Evolutionary conservation across 2,113 vertebrate species (phyloP), one percentile per base, ranked within the genome.

Genomic region (Glaucomys volans): DNA sequence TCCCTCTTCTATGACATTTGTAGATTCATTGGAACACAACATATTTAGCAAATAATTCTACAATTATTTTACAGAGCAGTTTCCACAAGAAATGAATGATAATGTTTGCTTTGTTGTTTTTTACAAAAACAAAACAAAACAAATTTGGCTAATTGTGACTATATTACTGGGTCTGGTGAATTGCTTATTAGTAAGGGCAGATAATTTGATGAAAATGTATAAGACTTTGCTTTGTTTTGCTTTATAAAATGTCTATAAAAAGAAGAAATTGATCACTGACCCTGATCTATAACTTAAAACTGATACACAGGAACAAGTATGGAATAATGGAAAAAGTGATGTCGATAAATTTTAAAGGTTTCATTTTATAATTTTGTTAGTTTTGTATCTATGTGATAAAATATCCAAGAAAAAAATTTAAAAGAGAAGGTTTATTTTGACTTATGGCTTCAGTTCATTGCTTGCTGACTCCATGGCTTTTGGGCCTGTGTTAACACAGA

Each of bases 311-410:
- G 26, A 35, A 28, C 37, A 81, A 57, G 37, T 77, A 32, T 67
- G 28, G 22, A 17, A 26, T 92, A 11, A n/a, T 42, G 64, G 47
- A 75, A 92, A 69, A 80, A 64, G 71, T 59, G 5, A 62, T 40
- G n/a, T 44, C 11, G 35, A 64, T 82, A 77, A 17, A 91, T 75
- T 89, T 89, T 76, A 76, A 35, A 69, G 95, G 90, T 66, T 67
- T 1, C 2, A 76, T 72, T 95, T 75, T 71, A 8, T 40, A 52
- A 71, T 17, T 57, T 62, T 64, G 35, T 69, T 5, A 69, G 66
- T n/a, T 6, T 35, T 69, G 13, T 35, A 32, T 69, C 35, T n/a
- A 69, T n/a, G 35, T 13, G 8, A 69, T 16, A n/a, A 69, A 69
- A 69, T 69, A n/a, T n/a, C 66, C n/a, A 16, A 69, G 66, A 69